Evolutionary conservation across 92 coral and sea anemone genomes (phyloP).

Genomic region (Porites divaricata): DNA sequence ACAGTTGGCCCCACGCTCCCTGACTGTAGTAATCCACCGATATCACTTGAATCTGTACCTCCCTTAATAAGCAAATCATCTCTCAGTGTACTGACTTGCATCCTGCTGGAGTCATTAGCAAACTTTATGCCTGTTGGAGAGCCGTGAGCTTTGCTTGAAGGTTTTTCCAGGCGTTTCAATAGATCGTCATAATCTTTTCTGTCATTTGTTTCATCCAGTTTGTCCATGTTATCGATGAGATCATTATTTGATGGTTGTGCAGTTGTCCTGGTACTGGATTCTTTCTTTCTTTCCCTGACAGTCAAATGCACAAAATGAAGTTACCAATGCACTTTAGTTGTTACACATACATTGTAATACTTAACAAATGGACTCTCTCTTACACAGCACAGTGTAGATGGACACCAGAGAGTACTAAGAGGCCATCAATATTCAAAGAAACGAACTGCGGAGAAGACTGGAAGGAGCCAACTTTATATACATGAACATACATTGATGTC

Average conservation of each 20-base stretch:
- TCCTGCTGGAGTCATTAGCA: background rate
- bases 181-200: slow-evolving; percentile 70
- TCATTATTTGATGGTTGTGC: slow-evolving; percentile 25
- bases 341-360: background rate
- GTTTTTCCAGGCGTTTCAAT: slow-evolving; percentile 66
- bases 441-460: no score
- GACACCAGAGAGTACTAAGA: no score
- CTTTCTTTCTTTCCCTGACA: slow-evolving; percentile 30
- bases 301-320: background rate
- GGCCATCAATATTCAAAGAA: no score
- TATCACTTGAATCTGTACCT: background rate
- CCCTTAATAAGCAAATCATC: background rate
- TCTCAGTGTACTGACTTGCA: background rate
- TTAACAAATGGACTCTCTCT: background rate
- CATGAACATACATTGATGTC: no score
- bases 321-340: background rate
- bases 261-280: slow-evolving; percentile 28
- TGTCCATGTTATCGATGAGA: background rate
- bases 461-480: no score
- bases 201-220: slow-evolving; percentile 18
- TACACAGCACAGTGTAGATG: no score
- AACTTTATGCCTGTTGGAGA: slow-evolving; percentile 12
- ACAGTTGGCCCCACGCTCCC: background rate
- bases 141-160: background rate
- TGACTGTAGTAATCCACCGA: background rate